Conservation (phyloP, 2,888 invertebrate genomes). For the Ischnus inquisitorius region DNA sequence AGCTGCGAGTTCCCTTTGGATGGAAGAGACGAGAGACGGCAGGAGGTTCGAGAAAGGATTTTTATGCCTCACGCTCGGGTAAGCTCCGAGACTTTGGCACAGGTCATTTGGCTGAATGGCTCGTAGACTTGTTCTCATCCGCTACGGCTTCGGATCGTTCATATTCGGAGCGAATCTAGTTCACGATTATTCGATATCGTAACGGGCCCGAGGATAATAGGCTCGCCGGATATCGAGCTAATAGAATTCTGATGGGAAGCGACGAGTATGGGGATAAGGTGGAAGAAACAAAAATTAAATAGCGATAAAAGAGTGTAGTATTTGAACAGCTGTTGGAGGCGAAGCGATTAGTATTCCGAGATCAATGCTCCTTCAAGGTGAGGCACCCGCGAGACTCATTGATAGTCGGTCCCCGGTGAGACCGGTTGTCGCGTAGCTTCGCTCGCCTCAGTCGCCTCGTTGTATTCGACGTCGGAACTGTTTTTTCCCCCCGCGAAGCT, state of each 20-base stretch:
- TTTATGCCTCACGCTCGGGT: slow-evolving; percentile 49
- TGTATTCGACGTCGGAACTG: slow-evolving; percentile 17
- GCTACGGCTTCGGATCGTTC: not conserved
- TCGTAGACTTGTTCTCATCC: slow-evolving; percentile 5
- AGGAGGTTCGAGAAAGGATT: slow-evolving; percentile 33
- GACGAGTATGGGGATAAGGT: not conserved
- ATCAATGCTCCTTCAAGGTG: slow-evolving; percentile 71
- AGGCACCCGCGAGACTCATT: slow-evolving; percentile 51
- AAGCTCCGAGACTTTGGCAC: slow-evolving; percentile 21
- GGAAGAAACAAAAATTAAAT: not conserved
- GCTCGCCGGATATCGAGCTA: slow-evolving; percentile 14
- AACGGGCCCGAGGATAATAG: slow-evolving; percentile 49
- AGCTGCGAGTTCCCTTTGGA: not conserved
- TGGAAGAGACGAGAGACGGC: not conserved
- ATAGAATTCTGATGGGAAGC: slow-evolving; percentile 48
- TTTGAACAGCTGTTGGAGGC: slow-evolving; percentile 66
- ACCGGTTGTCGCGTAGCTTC: slow-evolving; percentile 43
- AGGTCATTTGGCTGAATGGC: slow-evolving; percentile 52
- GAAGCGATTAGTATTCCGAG: slow-evolving; percentile 73
- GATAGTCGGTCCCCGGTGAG: slow-evolving; percentile 41
- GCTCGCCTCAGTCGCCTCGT: slow-evolving; percentile 11
- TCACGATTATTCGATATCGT: slow-evolving; percentile 13
- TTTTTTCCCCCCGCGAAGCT: slow-evolving; percentile 12
- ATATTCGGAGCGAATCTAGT: slow-evolving; percentile 19
- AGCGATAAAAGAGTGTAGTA: not conserved